Evolutionary conservation across 37 sponge, comb jelly and placozoan genomes (phyloP).

Genomic region (Oopsacas minuta): DNA sequence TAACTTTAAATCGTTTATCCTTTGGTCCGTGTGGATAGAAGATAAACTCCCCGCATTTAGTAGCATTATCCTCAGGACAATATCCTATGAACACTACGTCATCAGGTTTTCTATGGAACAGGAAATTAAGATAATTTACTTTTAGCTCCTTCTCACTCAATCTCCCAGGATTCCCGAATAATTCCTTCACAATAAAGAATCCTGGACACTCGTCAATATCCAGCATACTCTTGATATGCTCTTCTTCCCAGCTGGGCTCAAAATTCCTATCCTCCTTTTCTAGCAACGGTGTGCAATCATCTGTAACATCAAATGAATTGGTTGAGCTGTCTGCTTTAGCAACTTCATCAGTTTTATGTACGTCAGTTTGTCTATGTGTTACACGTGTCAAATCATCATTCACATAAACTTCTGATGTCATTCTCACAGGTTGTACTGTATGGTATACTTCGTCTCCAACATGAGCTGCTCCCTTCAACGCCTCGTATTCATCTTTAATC

Average conservation of each 20-base stretch:
- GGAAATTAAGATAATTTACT: neutral
- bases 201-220: neutral
- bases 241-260: neutral
- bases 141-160: neutral
- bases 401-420: neutral
- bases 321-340: neutral
- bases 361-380: neutral
- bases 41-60: neutral
- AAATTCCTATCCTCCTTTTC: neutral
- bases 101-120: neutral
- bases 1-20: neutral
- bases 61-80: neutral
- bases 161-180: neutral
- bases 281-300: neutral
- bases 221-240: neutral
- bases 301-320: neutral
- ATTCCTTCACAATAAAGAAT: neutral
- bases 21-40: neutral
- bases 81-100: neutral
- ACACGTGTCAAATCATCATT: neutral
- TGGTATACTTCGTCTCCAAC: neutral
- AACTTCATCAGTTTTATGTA: neutral
- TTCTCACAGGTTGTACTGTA: neutral
- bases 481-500: neutral
- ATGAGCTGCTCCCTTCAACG: neutral